phyloP scores from a whole-genome alignment of 2,888 invertebrate species.

The Gnatocerus cornutus region DNA sequence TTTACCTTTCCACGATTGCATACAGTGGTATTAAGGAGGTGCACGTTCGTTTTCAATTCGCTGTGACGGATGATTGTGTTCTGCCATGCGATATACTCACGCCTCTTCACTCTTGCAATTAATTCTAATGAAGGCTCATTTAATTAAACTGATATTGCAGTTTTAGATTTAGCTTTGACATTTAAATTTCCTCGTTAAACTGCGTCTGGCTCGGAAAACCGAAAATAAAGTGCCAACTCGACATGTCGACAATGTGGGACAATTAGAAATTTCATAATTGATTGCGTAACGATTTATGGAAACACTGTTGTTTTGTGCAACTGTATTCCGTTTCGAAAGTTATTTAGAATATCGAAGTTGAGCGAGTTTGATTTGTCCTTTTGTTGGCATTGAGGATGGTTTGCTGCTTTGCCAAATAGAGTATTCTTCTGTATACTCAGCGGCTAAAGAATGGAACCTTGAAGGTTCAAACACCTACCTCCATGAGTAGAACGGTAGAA shows the following conservation, averaged over 20 bases:
- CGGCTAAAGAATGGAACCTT: constrained; percentile 37
- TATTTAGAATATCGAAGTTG: constrained; percentile 23
- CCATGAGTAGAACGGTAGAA: constrained; percentile 22
- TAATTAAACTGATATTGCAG: constrained; percentile 22
- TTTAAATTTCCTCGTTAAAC: constrained; percentile 5
- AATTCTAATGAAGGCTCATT: constrained; percentile 24
- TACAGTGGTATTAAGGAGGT: constrained; percentile 19
- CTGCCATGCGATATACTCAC: constrained; percentile 25
- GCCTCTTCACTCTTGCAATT: constrained; percentile 21
- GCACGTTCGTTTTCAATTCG: constrained; percentile 27
- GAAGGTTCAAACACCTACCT: constrained; percentile 49
- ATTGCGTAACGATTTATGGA: constrained; percentile 30
- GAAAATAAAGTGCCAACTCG: background rate
- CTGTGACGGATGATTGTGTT: constrained; percentile 18
- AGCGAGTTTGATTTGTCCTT: constrained; percentile 1
- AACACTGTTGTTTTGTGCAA: constrained; percentile 24
- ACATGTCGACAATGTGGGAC: constrained; percentile 36
- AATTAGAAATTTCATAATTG: constrained; percentile 42
- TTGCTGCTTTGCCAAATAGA: constrained; percentile 21
- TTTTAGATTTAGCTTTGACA: constrained; percentile 24
- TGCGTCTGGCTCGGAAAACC: background rate
- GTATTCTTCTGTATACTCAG: constrained; percentile 14
- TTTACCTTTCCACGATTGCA: constrained; percentile 42
- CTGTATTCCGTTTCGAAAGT: constrained; percentile 15
- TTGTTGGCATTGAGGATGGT: constrained; percentile 9